Conservation (phyloP, 2,113 vertebrate species). For the Leptosomus discolor region DNA sequence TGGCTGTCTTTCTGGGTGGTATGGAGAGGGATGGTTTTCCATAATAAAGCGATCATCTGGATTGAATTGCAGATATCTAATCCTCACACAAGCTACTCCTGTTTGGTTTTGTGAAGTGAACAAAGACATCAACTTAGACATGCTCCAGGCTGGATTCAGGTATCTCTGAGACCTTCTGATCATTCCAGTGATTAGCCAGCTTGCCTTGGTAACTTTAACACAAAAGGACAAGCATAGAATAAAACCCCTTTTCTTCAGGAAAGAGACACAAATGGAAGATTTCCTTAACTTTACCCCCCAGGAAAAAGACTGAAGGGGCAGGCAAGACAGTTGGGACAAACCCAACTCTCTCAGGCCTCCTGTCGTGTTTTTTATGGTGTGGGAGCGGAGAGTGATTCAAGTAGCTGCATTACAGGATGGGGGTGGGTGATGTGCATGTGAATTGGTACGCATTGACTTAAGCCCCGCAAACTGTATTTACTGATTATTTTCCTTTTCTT, state of each 20-base stretch:
- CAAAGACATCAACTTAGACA: slow-evolving; percentile 52
- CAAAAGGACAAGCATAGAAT: slow-evolving; percentile 21
- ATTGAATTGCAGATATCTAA: slow-evolving; percentile 68
- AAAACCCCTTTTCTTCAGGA: not conserved
- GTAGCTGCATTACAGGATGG: not conserved
- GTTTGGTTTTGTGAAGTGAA: slow-evolving; percentile 59
- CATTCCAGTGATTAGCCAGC: slow-evolving; percentile 22
- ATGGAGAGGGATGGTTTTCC: slow-evolving; percentile 38
- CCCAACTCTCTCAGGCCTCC: not conserved
- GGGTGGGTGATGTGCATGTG: not conserved
- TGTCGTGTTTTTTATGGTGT: not conserved
- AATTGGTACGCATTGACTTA: not conserved
- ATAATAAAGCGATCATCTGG: slow-evolving; percentile 62
- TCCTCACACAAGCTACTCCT: slow-evolving; percentile 52
- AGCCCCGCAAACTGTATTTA: not conserved
- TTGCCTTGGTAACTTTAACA: not conserved
- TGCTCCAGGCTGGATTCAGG: not conserved
- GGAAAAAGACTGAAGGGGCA: not conserved
- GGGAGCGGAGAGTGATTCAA: not conserved
- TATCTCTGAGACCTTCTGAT: slow-evolving; percentile 38
- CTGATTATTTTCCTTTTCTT: not conserved
- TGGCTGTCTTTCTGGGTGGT: slow-evolving; percentile 47
- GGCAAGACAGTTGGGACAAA: not conserved
- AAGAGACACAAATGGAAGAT: not conserved
- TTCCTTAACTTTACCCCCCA: not conserved